These are phyloP conservation scores for Clarias batrachus DNA, from an alignment of 2,113 vertebrate genomes.

Conservation along the genomic window DNA sequence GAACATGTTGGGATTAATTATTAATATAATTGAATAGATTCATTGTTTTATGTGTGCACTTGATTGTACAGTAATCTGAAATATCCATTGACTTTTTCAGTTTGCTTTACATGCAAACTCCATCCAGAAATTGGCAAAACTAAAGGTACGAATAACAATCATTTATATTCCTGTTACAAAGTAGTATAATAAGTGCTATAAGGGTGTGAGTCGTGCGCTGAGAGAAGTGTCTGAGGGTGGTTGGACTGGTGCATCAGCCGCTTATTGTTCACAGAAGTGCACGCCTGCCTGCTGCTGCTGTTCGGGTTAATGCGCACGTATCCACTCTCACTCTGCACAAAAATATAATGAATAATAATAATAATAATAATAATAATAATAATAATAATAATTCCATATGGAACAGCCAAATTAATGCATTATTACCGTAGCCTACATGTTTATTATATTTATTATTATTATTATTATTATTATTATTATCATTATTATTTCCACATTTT, in stretches of 20 bases:
- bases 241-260: constrained; percentile 58
- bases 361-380: too few relatives aligned
- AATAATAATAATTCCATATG: neutral
- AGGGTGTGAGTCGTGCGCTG: neutral
- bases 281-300: constrained; percentile 79
- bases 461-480: neutral
- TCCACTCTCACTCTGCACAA: neutral
- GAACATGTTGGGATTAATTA: neutral
- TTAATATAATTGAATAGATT: neutral
- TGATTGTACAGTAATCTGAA: neutral
- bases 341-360: too few relatives aligned
- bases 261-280: constrained; percentile 70
- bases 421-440: neutral
- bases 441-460: neutral
- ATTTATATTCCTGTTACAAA: neutral
- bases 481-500: neutral
- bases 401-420: neutral
- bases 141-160: neutral
- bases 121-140: neutral
- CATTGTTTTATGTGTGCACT: neutral
- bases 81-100: too few relatives aligned
- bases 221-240: constrained; percentile 54
- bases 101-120: neutral
- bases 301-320: constrained; percentile 44
- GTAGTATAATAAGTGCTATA: neutral